Evolutionary conservation across 2,113 vertebrate species (phyloP).

Genomic region (Ptyas mucosa): DNA sequence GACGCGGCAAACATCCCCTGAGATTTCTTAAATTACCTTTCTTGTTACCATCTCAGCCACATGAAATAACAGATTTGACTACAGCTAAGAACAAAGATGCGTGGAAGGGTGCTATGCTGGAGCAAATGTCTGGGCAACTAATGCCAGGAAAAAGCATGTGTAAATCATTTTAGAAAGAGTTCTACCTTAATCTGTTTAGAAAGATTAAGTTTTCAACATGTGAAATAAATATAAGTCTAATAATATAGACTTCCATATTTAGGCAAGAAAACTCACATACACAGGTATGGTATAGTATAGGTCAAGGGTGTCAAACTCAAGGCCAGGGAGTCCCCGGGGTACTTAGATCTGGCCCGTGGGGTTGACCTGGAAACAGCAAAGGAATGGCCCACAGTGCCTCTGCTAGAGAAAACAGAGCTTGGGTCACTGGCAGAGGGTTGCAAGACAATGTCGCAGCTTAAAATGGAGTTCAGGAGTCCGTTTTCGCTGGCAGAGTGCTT

Average conservation of each 20-base stretch:
- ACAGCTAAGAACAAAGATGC: not conserved
- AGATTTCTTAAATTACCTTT: not conserved
- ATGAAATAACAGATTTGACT: not conserved
- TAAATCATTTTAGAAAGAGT: not conserved
- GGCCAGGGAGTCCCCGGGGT: fast-evolving
- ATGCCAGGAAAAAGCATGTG: not conserved
- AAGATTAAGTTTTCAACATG: not conserved
- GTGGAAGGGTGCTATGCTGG: not conserved
- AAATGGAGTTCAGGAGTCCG: no score
- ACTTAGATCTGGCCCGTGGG: no score
- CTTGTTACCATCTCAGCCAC: not conserved
- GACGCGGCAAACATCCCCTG: not conserved
- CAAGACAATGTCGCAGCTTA: fast-evolving
- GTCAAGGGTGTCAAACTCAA: no score
- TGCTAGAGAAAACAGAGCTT: fast-evolving
- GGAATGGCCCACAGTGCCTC: no score
- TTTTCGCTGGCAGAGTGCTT: no score
- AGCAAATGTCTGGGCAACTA: not conserved
- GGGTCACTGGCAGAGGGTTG: no score
- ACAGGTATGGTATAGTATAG: no score
- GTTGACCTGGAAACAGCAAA: no score
- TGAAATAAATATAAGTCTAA: not conserved
- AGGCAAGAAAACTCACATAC: no score
- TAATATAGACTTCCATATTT: not conserved
- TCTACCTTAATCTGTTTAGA: not conserved